Percentiles rank a stretch among this genome's conserved stretches.
Evolutionary conservation across 2,888 invertebrate species (phyloP).

Genomic region (Helicoverpa assulta): DNA sequence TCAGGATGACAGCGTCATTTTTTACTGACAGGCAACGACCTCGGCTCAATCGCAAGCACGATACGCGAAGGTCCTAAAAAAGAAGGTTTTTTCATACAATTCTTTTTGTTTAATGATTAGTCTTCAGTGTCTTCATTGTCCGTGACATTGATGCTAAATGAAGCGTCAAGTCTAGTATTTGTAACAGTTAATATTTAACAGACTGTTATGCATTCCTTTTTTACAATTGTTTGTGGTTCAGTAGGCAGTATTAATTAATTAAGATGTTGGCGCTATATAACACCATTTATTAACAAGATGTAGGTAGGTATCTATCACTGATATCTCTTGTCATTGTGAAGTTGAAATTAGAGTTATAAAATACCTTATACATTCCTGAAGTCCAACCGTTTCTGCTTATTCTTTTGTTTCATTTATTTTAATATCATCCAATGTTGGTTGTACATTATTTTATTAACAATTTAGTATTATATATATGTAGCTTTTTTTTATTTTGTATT

Average conservation of each 20-base stretch:
- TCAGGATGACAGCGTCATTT: conserved; percentile 76
- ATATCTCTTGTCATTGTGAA: conserved; percentile 11
- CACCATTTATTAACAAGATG: neutral
- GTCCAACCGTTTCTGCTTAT: neutral
- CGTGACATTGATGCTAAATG: conserved; percentile 83
- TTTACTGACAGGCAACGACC: conserved; percentile 81
- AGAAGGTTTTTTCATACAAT: conserved; percentile 63
- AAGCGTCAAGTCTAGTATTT: conserved; percentile 78
- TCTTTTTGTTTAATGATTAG: conserved; percentile 73
- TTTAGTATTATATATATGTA: conserved; percentile 36
- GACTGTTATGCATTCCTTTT: conserved; percentile 55
- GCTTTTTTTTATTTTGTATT: too few species aligned
- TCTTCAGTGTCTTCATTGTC: conserved; percentile 74
- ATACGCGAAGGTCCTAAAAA: conserved; percentile 70
- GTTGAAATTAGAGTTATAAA: conserved; percentile 3
- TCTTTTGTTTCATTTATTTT: conserved; percentile 45
- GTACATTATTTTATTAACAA: conserved; percentile 33
- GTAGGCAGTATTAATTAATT: conserved; percentile 39
- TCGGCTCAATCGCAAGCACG: conserved; percentile 67
- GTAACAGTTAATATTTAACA: conserved; percentile 73
- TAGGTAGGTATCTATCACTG: neutral
- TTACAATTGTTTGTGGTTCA: conserved; percentile 38
- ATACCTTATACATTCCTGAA: conserved; percentile 26
- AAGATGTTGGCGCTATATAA: conserved; percentile 12
- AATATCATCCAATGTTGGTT: conserved; percentile 10